Conservation (phyloP, 2,113 vertebrate genomes). For the Ctenomys sociabilis region DNA sequence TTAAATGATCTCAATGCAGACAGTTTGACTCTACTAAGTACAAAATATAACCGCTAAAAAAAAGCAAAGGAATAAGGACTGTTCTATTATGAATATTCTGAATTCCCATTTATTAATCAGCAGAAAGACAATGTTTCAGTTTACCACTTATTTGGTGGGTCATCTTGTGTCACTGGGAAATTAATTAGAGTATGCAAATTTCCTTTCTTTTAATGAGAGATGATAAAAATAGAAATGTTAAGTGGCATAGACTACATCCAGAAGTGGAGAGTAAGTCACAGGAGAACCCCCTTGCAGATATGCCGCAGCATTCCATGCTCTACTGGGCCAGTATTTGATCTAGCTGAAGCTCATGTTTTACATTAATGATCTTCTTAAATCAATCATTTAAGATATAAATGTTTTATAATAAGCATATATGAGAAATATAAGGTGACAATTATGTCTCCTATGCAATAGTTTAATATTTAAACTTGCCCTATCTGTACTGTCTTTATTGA, state of each 20-base stretch:
- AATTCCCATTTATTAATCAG: not conserved
- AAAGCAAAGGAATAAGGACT: not conserved
- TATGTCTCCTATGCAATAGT: not conserved
- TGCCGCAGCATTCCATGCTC: not conserved
- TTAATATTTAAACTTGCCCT: slow-evolving; percentile 33
- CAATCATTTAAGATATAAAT: slow-evolving; percentile 14
- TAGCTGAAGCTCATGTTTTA: not conserved
- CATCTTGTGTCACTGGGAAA: not conserved
- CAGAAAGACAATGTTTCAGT: not conserved
- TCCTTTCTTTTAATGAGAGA: not conserved
- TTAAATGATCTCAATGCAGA: not conserved
- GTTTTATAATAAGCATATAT: not conserved
- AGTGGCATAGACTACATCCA: not conserved
- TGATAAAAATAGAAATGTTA: not conserved
- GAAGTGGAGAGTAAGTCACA: not conserved
- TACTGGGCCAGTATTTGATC: not conserved
- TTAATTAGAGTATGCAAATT: not conserved
- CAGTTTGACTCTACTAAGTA: not conserved
- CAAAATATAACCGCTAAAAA: not conserved
- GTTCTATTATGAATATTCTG: not conserved
- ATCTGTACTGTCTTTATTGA: not conserved
- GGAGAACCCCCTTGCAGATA: too few species aligned
- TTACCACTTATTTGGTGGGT: not conserved
- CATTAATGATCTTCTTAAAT: not conserved
- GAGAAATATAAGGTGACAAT: not conserved